Conservation (phyloP, 2,888 invertebrate species). For the Maniola hyperantus region DNA sequence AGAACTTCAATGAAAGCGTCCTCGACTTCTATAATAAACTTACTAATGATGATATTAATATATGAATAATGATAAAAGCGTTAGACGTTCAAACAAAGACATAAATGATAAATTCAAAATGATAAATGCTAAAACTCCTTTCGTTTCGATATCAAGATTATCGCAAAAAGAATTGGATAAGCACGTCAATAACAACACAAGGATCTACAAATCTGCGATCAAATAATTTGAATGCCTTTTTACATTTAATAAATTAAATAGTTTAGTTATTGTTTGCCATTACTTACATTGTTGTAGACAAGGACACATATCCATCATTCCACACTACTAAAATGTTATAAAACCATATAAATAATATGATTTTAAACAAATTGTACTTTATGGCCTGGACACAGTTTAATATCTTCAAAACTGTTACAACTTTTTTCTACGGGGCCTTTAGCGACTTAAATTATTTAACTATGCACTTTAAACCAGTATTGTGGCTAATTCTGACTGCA, state of each 20-base stretch:
- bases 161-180: slow-evolving; percentile 39
- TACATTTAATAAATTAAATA: too few species aligned
- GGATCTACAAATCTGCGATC: too few species aligned
- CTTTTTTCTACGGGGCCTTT: slow-evolving; percentile 18
- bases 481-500: too few species aligned
- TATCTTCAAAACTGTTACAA: slow-evolving; percentile 22
- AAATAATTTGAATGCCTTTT: too few species aligned
- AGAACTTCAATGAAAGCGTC: slow-evolving; percentile 50
- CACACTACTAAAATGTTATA: too few species aligned
- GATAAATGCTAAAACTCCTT: slow-evolving; percentile 25
- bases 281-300: too few species aligned
- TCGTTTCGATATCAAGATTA: slow-evolving; percentile 38
- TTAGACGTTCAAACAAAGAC: slow-evolving; percentile 1
- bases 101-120: neutral
- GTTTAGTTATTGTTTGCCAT: too few species aligned
- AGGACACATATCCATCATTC: too few species aligned
- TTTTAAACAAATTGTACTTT: too few species aligned
- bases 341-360: too few species aligned
- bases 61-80: slow-evolving; percentile 38
- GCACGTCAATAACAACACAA: too few species aligned
- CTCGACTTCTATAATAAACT: slow-evolving; percentile 56
- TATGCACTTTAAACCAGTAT: slow-evolving; percentile 3
- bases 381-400: too few species aligned
- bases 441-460: slow-evolving; percentile 19
- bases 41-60: slow-evolving; percentile 47